Conservation (phyloP, 2,888 invertebrate species). For the Phortica magna region DNA sequence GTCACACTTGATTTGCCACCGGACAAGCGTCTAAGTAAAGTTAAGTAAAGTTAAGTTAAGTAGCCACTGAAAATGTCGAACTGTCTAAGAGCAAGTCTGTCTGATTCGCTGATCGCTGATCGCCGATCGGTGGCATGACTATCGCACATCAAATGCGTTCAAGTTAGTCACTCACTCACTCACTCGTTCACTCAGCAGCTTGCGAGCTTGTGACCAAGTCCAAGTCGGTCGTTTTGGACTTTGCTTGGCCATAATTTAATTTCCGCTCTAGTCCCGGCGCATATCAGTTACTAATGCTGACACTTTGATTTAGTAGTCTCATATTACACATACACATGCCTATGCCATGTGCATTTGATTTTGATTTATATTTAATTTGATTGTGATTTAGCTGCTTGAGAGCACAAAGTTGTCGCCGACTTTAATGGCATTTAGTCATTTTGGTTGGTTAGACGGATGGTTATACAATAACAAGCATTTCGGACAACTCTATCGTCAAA, state of each 20-base stretch:
- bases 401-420: background rate
- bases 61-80: background rate
- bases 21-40: background rate
- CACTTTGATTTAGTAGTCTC: constrained; percentile 71
- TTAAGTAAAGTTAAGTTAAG: background rate
- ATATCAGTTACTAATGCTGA: constrained; percentile 70
- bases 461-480: background rate
- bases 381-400: constrained; percentile 27
- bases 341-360: constrained; percentile 60
- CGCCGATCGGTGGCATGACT: background rate
- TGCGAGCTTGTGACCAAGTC: constrained; percentile 45
- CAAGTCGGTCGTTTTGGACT: constrained; percentile 18
- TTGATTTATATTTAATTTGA: constrained; percentile 66
- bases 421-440: background rate
- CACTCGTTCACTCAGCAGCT: constrained; percentile 58
- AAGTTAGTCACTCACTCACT: constrained; percentile 50
- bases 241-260: constrained; percentile 62
- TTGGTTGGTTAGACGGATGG: no score
- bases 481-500: constrained; percentile 7
- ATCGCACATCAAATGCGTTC: background rate
- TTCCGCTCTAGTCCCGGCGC: constrained; percentile 59
- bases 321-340: constrained; percentile 46
- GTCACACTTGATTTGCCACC: constrained; percentile 61
- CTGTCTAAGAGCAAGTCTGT: constrained; percentile 8
- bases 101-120: background rate